Evolutionary conservation across 2,113 vertebrate species (phyloP), one percentile per base, ranked within the genome.

Genomic region (Charadrius vociferus): DNA sequence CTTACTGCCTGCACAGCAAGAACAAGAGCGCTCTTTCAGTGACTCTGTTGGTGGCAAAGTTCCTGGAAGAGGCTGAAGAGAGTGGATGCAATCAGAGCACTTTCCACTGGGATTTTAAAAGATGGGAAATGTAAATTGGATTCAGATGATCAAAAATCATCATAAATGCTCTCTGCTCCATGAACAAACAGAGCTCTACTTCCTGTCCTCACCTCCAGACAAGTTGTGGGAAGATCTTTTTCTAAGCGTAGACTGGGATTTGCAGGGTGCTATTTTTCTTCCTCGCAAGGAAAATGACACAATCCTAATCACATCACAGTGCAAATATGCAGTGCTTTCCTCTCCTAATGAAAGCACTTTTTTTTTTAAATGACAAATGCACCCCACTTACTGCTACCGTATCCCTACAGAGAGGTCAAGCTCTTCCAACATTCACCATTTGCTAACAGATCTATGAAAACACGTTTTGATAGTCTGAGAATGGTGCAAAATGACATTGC

Each of bases 1-100:
- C 45, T 92, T 88, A 41, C 11, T 88, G 95, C 15, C 87, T 41
- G 24, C 67, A 62, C 39, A 52, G 55, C 23, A 24, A 36, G 41
- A 81, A 90, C 74, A 92, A 83, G 85, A 92, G 75, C 26, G 41
- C 79, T 72, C 79, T 93, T 91, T 86, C 90, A 84, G 59, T 20
- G 39, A 49, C 59, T 55, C 86, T 50, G 37, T 43, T 74, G 63
- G 80, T 67, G 63, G 82, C 50, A 90, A 85, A 73, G 74, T 22
- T 91, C 71, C 85, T 92, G 88, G 67, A 94, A 88, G 75, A 62
- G 49, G 63, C 37, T 59, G 36, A 67, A 65, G 67, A 86, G 15
- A 43, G 62, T 1, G 0, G 50, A 86, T 1, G 4, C 24, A 56
- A 52, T 43, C 65, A 47, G 53, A 92, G 45, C 21, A 16, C 29